Evolutionary conservation across 2,888 invertebrate genomes (phyloP), one percentile per base, ranked within the genome.

Genomic region (Eupelmus urozonus): DNA sequence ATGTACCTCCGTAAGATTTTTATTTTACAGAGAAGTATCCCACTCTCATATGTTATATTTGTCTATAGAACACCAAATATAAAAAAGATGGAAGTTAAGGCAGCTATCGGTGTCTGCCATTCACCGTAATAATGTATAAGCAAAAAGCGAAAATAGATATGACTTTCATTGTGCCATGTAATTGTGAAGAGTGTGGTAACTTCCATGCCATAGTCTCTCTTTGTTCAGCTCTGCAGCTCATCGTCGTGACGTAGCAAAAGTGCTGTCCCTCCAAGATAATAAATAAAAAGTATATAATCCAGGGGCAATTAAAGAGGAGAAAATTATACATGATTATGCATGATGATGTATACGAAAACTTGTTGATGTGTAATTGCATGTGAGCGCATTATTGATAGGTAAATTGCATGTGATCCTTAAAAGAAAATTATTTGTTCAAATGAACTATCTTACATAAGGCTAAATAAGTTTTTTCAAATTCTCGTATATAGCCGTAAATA

Each of bases 261-360:
- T 88, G 87, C 88, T 89, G 87, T 88, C 89, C 89, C 87, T 89
- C 87, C 88, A 89, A 86, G 87, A 89, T 89, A 88, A 89, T 88
- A 88, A 88, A 85, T 40, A 85, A 84, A 83, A 85, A n/a, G n/a
- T n/a, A n/a, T n/a, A 73, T 79, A 69, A 70, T 70, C 13, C 45
- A 40, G 63, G 45, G 59, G n/a, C 27, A 45, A 65, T 18, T 51
- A 49, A 65, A 55, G 27, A 60, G 82, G 34, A 70, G n/a, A 63
- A 78, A 80, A 80, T 80, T 66, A 60, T 67, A 16, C 53, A 72
- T 60, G 76, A 66, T 67, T 76, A 55, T 63, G 4, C 25, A 25
- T 45, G n/a, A 29, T 63, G 7, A 29, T 20, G 55, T 60, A 34
- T 66, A 34, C 20, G 18, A 45, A 45, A 73, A 66, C 20, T 63